phyloP scores from a whole-genome alignment of 2,888 invertebrate genomes.

The Phlogophora meticulosa region DNA sequence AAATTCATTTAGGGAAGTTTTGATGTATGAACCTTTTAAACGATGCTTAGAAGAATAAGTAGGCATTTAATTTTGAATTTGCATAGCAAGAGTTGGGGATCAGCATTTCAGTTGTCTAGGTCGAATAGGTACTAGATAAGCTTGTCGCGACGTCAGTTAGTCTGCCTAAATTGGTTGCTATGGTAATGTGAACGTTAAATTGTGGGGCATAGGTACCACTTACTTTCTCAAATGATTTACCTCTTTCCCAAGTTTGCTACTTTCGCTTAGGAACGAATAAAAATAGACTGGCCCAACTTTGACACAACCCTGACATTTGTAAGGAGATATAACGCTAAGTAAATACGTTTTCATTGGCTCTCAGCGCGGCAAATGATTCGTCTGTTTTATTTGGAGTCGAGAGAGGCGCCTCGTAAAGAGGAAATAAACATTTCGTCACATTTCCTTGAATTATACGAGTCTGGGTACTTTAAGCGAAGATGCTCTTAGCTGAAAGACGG shows the following conservation, averaged over 20 bases:
- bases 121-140: neutral
- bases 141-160: neutral
- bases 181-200: neutral
- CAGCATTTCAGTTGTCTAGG: neutral
- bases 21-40: neutral
- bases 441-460: slow-evolving; percentile 13
- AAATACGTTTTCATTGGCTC: slow-evolving; percentile 28
- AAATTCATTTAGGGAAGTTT: neutral
- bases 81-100: neutral
- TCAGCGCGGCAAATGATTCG: slow-evolving; percentile 22
- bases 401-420: slow-evolving; percentile 28
- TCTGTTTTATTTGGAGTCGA: slow-evolving; percentile 36
- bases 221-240: neutral
- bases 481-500: neutral
- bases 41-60: neutral
- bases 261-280: neutral
- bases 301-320: slow-evolving; percentile 10
- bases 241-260: neutral
- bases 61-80: neutral
- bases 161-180: neutral
- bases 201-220: neutral
- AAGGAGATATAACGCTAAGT: slow-evolving; percentile 26
- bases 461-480: slow-evolving; percentile 3
- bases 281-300: neutral
- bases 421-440: slow-evolving; percentile 31